Conservation (phyloP, 2,888 invertebrate genomes). For the Shargacucullia verbasci region DNA sequence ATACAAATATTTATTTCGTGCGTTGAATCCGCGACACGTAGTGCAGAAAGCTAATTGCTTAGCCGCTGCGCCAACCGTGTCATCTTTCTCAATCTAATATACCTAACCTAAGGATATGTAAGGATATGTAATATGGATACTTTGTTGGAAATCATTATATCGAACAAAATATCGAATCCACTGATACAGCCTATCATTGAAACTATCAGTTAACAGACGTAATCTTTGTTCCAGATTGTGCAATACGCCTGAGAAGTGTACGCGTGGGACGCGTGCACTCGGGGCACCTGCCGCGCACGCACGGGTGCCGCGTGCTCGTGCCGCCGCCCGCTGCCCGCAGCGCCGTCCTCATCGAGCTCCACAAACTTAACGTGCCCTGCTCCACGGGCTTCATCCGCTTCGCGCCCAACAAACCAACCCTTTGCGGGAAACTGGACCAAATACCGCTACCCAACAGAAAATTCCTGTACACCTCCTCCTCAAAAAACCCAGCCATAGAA, state of each 20-base stretch:
- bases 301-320: constrained; percentile 88
- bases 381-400: constrained; percentile 89
- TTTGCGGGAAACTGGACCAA: constrained; percentile 93
- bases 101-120: too few relatives aligned
- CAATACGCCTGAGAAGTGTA: constrained; percentile 82
- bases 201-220: background rate
- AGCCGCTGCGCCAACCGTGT: too few relatives aligned
- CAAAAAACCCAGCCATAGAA: constrained; percentile 87
- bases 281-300: constrained; percentile 84
- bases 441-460: constrained; percentile 88
- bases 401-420: constrained; percentile 81
- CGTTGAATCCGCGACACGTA: too few relatives aligned
- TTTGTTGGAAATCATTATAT: too few relatives aligned
- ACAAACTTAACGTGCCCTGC: constrained; percentile 92
- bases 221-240: constrained; percentile 89
- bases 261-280: constrained; percentile 86
- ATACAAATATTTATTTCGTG: too few relatives aligned
- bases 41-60: too few relatives aligned
- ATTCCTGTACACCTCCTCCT: constrained; percentile 87
- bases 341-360: constrained; percentile 91
- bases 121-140: too few relatives aligned
- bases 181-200: too few relatives aligned
- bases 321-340: constrained; percentile 79
- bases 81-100: too few relatives aligned
- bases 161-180: too few relatives aligned